A percentile compares a stretch with the other conserved stretches of the same genome.
These are phyloP conservation scores for Chloroclystis v-ata DNA, from an alignment of 2,888 invertebrate genomes.

Conservation along the genomic window DNA sequence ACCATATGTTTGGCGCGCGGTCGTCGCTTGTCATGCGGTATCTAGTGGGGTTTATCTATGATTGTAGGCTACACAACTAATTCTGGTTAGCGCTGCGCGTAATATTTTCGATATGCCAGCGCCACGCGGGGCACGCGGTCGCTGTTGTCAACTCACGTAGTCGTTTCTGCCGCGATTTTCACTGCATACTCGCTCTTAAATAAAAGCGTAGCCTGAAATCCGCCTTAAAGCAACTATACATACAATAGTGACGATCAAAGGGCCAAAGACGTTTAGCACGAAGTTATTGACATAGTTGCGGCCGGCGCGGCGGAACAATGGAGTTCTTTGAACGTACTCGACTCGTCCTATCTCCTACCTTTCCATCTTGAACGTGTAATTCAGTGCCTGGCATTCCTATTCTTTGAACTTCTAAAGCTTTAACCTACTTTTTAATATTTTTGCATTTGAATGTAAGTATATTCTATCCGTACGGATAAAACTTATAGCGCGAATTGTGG, in stretches of 20 bases:
- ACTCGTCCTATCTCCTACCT: neutral
- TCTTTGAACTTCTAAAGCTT: conserved; percentile 4
- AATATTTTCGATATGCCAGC: too few relatives aligned
- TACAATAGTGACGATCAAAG: conserved; percentile 4
- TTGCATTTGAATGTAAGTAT: conserved; percentile 21
- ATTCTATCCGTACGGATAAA: conserved; percentile 4
- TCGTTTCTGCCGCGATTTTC: too few relatives aligned
- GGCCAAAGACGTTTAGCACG: conserved; percentile 7
- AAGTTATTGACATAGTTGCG: conserved; percentile 12
- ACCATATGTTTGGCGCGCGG: too few relatives aligned
- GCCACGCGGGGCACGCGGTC: too few relatives aligned
- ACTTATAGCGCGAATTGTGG: conserved; percentile 5
- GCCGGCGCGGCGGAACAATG: conserved; percentile 12
- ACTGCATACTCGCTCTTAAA: too few relatives aligned
- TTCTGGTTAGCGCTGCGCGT: too few relatives aligned
- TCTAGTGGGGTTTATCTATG: too few relatives aligned
- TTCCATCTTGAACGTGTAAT: conserved; percentile 1
- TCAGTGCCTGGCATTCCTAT: conserved; percentile 3
- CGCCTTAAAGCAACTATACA: neutral
- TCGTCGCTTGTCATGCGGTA: too few relatives aligned
- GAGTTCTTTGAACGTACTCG: conserved; percentile 4
- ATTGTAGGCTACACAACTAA: too few relatives aligned
- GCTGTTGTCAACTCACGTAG: too few relatives aligned
- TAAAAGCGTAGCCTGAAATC: too few relatives aligned
- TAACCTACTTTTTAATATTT: conserved; percentile 27